These are phyloP conservation scores for Archaeoteleia sp. DNA, from an alignment of 2,888 invertebrate genomes.

Conservation along the genomic window DNA sequence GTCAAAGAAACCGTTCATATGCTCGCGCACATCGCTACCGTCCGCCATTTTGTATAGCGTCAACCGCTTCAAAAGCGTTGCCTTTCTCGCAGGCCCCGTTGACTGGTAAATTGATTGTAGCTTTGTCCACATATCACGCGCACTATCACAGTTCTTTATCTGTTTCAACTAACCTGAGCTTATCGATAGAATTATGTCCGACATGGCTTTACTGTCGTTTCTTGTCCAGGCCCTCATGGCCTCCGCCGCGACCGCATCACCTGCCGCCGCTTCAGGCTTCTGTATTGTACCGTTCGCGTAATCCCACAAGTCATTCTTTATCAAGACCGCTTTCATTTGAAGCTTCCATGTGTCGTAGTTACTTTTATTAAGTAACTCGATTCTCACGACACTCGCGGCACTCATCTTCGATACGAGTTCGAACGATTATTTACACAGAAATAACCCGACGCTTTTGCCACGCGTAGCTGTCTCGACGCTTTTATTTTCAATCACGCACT, in stretches of 20 bases:
- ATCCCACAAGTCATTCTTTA: background rate
- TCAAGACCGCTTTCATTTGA: background rate
- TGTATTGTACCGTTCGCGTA: background rate
- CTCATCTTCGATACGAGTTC: background rate
- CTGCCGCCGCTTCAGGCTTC: too few relatives aligned
- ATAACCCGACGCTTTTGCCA: too few relatives aligned
- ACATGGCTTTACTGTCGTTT: background rate
- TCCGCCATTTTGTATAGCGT: constrained; percentile 29
- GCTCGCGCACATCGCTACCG: constrained; percentile 21
- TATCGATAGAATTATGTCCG: background rate
- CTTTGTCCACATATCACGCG: constrained; percentile 11
- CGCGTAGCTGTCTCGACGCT: too few relatives aligned
- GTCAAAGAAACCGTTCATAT: constrained; percentile 36
- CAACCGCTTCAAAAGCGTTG: constrained; percentile 28
- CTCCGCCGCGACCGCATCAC: too few relatives aligned
- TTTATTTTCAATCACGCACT: too few relatives aligned
- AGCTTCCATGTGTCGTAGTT: constrained; percentile 8
- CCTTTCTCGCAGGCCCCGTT: constrained; percentile 31
- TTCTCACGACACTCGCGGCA: constrained; percentile 4
- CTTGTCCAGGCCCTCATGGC: background rate
- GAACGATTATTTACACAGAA: too few relatives aligned
- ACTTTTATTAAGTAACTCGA: constrained; percentile 4
- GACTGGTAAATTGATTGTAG: constrained; percentile 15
- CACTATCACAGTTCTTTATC: constrained; percentile 15
- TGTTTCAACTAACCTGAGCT: constrained; percentile 6